phyloP scores from a whole-genome alignment of 2,797 vertebrate genomes.

The Hoplostethus mediterraneus region DNA sequence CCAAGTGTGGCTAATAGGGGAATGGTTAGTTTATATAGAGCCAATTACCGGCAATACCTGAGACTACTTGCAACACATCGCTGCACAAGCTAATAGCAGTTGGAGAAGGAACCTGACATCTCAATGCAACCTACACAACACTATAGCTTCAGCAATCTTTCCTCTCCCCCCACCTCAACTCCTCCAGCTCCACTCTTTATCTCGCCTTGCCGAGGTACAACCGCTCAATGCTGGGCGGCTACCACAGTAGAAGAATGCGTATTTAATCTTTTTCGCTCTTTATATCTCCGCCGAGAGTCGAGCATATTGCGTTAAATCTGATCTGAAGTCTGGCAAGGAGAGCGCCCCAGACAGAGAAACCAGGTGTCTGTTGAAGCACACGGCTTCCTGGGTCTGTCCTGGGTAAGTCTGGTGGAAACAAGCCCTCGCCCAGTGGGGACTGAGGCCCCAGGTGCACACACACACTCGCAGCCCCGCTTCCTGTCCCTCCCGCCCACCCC shows the following conservation, averaged over 20 bases:
- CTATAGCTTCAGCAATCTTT: neutral
- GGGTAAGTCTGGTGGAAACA: slow-evolving; percentile 54
- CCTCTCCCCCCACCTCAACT: neutral
- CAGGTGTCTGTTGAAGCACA: slow-evolving; percentile 49
- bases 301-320: slow-evolving; percentile 23
- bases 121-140: slow-evolving; percentile 10
- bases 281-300: neutral
- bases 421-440: slow-evolving; percentile 33
- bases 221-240: slow-evolving; percentile 8
- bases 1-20: slow-evolving; percentile 25
- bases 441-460: slow-evolving; percentile 39
- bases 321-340: slow-evolving; percentile 41
- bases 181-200: neutral
- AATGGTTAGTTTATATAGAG: slow-evolving; percentile 13
- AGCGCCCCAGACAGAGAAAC: slow-evolving; percentile 23
- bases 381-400: slow-evolving; percentile 24
- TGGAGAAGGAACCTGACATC: neutral
- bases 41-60: slow-evolving; percentile 14
- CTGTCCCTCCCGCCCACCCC: slow-evolving; percentile 17
- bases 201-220: slow-evolving; percentile 1
- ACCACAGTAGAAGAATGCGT: slow-evolving; percentile 23
- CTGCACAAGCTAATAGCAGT: slow-evolving; percentile 21
- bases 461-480: slow-evolving; percentile 18
- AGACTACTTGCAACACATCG: slow-evolving; percentile 29
- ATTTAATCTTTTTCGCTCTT: neutral